phyloP scores from a whole-genome alignment of 2,888 invertebrate species.

The Actias luna region DNA sequence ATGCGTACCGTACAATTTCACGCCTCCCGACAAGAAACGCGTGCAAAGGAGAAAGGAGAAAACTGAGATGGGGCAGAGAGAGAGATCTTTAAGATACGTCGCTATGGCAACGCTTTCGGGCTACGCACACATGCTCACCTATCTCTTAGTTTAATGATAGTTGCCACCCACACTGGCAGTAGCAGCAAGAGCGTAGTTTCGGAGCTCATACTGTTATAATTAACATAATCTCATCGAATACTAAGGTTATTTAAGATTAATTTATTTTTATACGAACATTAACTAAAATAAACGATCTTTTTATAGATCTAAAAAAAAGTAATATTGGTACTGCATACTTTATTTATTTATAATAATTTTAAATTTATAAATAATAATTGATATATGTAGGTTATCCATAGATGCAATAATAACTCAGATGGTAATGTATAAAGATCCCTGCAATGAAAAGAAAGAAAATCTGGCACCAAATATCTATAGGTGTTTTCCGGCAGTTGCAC shows the following conservation, averaged over 20 bases:
- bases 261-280: neutral
- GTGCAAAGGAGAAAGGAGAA: conserved; percentile 80
- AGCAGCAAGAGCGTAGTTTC: conserved; percentile 37
- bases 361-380: too few species aligned
- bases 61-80: conserved; percentile 76
- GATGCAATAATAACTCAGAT: too few species aligned
- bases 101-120: conserved; percentile 70
- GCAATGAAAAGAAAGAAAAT: too few species aligned
- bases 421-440: too few species aligned
- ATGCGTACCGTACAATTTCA: conserved; percentile 64
- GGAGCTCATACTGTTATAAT: conserved; percentile 5
- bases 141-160: conserved; percentile 54
- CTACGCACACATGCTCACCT: conserved; percentile 52
- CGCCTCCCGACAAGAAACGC: conserved; percentile 79
- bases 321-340: too few species aligned
- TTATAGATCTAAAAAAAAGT: too few species aligned
- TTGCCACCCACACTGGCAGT: conserved; percentile 47
- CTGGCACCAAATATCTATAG: too few species aligned
- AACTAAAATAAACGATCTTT: too few species aligned
- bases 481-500: too few species aligned
- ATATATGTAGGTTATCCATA: too few species aligned
- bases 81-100: conserved; percentile 81
- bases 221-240: neutral
- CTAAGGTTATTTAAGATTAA: neutral
- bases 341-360: too few species aligned